phyloP scores from a whole-genome alignment of 2,113 vertebrate genomes.

The Leptobrachium leishanense region DNA sequence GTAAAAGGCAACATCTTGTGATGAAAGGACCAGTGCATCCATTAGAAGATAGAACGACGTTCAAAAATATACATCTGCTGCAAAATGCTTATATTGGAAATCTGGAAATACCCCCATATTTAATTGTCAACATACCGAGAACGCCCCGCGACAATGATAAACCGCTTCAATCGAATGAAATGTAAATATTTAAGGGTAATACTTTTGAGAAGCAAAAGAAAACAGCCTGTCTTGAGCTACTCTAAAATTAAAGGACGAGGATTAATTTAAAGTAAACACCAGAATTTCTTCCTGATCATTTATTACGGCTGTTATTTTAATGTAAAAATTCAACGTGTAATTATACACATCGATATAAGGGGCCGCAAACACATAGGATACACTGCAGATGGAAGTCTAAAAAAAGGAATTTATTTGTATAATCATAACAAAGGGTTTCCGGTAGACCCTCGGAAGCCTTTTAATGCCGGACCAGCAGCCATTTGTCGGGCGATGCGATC shows the following conservation, averaged over 20 bases:
- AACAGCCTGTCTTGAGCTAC: constrained; percentile 58
- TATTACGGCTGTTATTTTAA: constrained; percentile 57
- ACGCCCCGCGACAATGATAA: constrained; percentile 57
- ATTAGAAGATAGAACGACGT: constrained; percentile 12
- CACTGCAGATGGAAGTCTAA: background rate
- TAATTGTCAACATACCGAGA: constrained; percentile 57
- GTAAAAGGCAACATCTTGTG: background rate
- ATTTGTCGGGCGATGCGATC: too few relatives aligned
- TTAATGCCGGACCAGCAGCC: too few relatives aligned
- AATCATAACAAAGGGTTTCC: constrained; percentile 1
- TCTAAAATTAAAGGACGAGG: constrained; percentile 55
- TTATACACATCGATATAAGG: constrained; percentile 20
- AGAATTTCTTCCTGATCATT: constrained; percentile 59
- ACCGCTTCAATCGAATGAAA: constrained; percentile 56
- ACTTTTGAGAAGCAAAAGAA: constrained; percentile 64
- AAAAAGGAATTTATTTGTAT: constrained; percentile 19
- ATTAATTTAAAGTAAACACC: constrained; percentile 65
- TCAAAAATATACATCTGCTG: constrained; percentile 30
- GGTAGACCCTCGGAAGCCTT: background rate
- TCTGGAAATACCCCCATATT: constrained; percentile 36
- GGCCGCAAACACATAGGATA: constrained; percentile 6
- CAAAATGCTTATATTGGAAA: constrained; percentile 29
- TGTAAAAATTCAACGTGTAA: constrained; percentile 47
- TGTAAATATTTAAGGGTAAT: constrained; percentile 65
- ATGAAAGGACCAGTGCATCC: background rate